Conservation (phyloP, 2,888 invertebrate genomes). For the Tridacna crocea region DNA sequence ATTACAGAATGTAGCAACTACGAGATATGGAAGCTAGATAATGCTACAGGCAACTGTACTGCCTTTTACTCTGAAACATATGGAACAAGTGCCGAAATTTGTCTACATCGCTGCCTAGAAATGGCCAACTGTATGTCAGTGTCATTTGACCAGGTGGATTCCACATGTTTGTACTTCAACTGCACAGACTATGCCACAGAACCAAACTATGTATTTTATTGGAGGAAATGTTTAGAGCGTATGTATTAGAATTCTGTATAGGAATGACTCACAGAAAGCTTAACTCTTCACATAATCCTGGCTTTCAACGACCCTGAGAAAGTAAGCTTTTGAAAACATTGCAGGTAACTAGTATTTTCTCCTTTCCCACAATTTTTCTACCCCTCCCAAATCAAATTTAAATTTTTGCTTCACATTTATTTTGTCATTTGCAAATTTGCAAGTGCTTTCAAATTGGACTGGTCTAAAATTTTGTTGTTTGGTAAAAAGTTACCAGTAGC, state of each 20-base stretch:
- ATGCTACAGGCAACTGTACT: background rate
- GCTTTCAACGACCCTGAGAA: too few species aligned
- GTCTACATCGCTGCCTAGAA: background rate
- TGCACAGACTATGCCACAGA: background rate
- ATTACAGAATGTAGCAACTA: slow-evolving; percentile 11
- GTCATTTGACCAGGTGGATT: background rate
- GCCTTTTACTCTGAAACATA: background rate
- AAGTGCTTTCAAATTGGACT: too few species aligned
- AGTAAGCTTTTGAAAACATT: too few species aligned
- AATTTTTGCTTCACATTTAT: too few species aligned
- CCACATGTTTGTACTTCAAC: background rate
- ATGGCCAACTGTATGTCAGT: slow-evolving; percentile 3
- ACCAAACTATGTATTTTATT: background rate
- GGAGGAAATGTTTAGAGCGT: slow-evolving; percentile 14
- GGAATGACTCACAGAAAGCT: background rate
- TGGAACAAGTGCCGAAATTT: background rate
- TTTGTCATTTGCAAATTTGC: too few species aligned
- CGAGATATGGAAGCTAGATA: background rate
- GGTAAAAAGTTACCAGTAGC: too few species aligned
- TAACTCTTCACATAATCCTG: background rate
- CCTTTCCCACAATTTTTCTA: too few species aligned
- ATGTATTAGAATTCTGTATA: background rate
- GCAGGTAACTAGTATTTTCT: too few species aligned
- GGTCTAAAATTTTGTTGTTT: too few species aligned
- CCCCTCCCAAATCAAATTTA: too few species aligned